Evolutionary conservation across 2,797 vertebrate genomes (phyloP), one percentile per base, ranked within the genome.

Genomic region (Gadopsis bispinosus): DNA sequence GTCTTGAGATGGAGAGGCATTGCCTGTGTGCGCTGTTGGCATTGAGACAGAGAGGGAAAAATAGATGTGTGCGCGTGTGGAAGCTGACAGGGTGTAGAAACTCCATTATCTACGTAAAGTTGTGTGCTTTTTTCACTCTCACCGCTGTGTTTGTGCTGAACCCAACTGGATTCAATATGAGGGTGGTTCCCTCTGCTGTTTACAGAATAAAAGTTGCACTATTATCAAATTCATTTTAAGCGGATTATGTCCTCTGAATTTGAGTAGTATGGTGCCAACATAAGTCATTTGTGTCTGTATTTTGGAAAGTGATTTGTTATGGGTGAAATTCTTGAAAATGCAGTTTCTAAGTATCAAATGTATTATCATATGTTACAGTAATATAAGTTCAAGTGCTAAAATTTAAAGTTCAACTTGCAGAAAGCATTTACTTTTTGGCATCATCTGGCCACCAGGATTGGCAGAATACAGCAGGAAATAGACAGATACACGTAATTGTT

Each of bases 1-100:
- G 95, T 95, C 91, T 89, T 75, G 93, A 95, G 96, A 89, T 73
- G 92, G 95, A 83, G 79, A 80, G 69, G 63, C 77, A 69, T 76
- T 47, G 75, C 55, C 69, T 47, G 67, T 37, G 53, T 58, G 61
- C 61, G 33, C 81, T 68, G 79, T 79, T 82, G 79, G 87, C 82
- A 76, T 41, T 39, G 71, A 79, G 74, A 67, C 68, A 58, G 0
- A 43, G 31, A 56, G 26, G 76, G 61, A 8, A 94, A 39, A 96
- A 94, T 95, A 73, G 67, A 78, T 79, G 69, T 77, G 84, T 79
- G 83, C 10, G 54, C 73, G 61, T 59, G 69, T 62, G 58, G 45
- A 64, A 72, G 69, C 74, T 75, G 79, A 84, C 62, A 76, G 73
- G 29, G 65, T 70, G 67, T 20, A 74, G 70, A 81, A 86, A 80